These are phyloP conservation scores for Nasua narica DNA, from an alignment of 2,797 vertebrate genomes.

Conservation along the genomic window DNA sequence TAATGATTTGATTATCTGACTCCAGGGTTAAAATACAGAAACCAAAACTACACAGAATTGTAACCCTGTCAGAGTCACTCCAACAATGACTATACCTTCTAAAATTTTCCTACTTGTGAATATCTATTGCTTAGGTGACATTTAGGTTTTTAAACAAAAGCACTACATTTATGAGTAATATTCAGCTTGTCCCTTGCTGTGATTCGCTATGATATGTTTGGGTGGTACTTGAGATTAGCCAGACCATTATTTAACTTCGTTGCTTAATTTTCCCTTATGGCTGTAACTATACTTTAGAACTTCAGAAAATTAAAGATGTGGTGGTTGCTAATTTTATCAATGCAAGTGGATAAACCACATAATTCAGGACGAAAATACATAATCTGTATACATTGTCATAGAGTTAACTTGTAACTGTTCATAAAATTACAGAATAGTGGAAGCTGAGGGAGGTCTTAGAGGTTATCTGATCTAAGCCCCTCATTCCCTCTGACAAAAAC, in stretches of 20 bases:
- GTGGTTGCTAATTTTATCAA: conserved; percentile 63
- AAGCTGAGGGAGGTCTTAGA: background rate
- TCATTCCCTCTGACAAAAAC: background rate
- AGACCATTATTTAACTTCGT: conserved; percentile 66
- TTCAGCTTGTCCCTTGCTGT: background rate
- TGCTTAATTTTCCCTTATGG: conserved; percentile 58
- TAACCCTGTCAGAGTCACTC: background rate
- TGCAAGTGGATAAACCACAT: conserved; percentile 49
- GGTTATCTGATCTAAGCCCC: background rate
- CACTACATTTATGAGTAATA: background rate
- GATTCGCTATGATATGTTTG: conserved; percentile 32
- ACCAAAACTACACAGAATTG: conserved; percentile 6
- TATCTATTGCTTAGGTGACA: background rate
- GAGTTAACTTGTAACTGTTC: conserved; percentile 17
- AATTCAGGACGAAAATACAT: conserved; percentile 55
- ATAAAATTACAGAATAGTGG: conserved; percentile 40
- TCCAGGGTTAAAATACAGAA: conserved; percentile 16
- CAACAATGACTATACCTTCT: background rate
- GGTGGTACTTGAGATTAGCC: conserved; percentile 44
- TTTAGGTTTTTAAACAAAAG: conserved; percentile 22
- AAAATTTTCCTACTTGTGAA: background rate
- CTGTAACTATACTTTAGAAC: conserved; percentile 33
- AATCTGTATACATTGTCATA: conserved; percentile 14
- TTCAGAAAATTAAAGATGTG: conserved; percentile 58
- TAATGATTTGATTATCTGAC: background rate